A percentile compares a stretch with the other conserved stretches of the same genome.
phyloP scores from a whole-genome alignment of 1,140 invertebrate genomes.

The Neomicropteryx cornuta region DNA sequence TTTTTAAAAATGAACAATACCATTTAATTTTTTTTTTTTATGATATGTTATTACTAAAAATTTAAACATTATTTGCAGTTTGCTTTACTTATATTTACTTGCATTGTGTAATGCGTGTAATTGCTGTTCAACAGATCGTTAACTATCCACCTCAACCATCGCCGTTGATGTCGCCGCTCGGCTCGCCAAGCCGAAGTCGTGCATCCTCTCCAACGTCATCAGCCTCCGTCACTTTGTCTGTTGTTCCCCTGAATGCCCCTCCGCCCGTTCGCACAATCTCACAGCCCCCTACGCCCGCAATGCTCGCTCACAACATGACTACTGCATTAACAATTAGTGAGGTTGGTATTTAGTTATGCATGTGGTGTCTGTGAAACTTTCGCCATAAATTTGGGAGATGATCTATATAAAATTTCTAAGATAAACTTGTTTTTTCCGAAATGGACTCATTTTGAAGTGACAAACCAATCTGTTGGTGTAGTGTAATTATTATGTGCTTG shows the following conservation, averaged over 20 bases:
- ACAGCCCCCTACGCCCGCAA: slow-evolving; percentile 27
- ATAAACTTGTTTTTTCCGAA: too few species aligned
- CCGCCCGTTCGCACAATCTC: slow-evolving; percentile 30
- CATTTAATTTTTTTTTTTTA: background rate
- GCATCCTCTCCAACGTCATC: slow-evolving; percentile 43
- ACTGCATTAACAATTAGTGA: slow-evolving; percentile 23
- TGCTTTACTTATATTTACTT: too few species aligned
- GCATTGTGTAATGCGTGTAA: too few species aligned
- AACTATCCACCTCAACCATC: slow-evolving; percentile 37
- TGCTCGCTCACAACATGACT: slow-evolving; percentile 31
- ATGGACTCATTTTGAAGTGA: too few species aligned
- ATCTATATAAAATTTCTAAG: too few species aligned
- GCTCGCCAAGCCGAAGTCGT: slow-evolving; percentile 45
- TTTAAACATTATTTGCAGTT: too few species aligned
- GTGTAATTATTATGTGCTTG: too few species aligned
- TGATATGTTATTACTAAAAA: too few species aligned
- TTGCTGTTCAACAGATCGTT: too few species aligned
- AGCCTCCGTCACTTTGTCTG: slow-evolving; percentile 38
- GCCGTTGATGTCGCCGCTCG: slow-evolving; percentile 44
- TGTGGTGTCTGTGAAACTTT: too few species aligned
- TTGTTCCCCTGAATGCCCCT: slow-evolving; percentile 30
- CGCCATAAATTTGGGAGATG: too few species aligned
- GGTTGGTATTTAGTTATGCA: slow-evolving; percentile 15
- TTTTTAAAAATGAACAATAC: background rate
- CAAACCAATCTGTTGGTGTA: too few species aligned